A percentile compares a stretch with the other conserved stretches of the same genome.
Conservation (phyloP, 2,888 invertebrate genomes). For the Meliscaeva auricollis region DNA sequence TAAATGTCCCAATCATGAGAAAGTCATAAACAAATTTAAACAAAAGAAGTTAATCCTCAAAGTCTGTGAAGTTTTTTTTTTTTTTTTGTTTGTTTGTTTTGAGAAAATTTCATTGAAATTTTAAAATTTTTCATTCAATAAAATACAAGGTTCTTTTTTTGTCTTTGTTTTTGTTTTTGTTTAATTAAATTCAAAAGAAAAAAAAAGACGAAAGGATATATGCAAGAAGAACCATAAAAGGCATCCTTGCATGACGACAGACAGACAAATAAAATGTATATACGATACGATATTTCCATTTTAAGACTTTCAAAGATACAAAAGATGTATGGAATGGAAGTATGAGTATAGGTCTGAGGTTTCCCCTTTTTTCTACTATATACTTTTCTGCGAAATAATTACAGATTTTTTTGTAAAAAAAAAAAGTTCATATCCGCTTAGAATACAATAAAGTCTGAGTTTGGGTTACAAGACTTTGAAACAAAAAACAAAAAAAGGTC, state of each 20-base stretch:
- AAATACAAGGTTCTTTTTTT: no score
- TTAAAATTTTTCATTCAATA: no score
- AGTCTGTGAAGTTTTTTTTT: no score
- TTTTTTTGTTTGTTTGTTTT: neutral
- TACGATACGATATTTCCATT: neutral
- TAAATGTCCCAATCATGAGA: constrained; percentile 4
- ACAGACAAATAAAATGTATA: neutral
- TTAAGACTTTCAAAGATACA: neutral
- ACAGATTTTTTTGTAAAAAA: constrained; percentile 9
- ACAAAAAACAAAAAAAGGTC: constrained; percentile 24
- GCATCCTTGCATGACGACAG: constrained; percentile 58
- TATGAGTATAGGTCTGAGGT: constrained; percentile 8
- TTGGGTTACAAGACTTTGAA: constrained; percentile 22
- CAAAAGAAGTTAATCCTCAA: no score
- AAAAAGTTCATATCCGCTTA: constrained; percentile 41
- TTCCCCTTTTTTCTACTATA: constrained; percentile 3
- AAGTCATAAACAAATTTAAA: neutral
- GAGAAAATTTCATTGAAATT: constrained; percentile 42
- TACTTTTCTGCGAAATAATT: constrained; percentile 25
- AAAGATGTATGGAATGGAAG: constrained; percentile 10
- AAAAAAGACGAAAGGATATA: constrained; percentile 41
- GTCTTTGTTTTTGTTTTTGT: no score
- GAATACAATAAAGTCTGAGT: constrained; percentile 42
- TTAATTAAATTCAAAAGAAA: constrained; percentile 14
- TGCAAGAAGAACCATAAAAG: constrained; percentile 35